Base-by-base conservation (phyloP, 2,113 vertebrate species). In the Tupaia chinensis region DNA sequence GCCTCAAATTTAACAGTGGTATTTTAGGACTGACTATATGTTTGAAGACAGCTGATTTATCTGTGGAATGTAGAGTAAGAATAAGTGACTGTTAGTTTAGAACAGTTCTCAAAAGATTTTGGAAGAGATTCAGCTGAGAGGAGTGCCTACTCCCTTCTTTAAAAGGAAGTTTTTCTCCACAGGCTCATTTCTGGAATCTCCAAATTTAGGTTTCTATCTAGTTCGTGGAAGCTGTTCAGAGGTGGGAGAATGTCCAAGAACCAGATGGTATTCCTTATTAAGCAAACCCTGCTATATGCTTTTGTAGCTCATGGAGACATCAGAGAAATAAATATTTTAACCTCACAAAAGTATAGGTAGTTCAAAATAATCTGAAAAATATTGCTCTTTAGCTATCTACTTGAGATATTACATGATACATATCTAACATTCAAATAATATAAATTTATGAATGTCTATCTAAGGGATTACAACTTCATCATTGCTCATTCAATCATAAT, bases 321-420 rank as follows among this genome's bases (percentile, higher is more conserved):
- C 25, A 58, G 56, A 53, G 29, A 91, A 91, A 65, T 53, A 84
- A 84, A 66, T 23, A 61, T 6, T 77, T 80, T 44, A 65, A 76
- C 54, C n/a, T 56, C 34, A 70, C 93, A 80, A 27, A 89, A 19
- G 76, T 85, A 70, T 70, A 53, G 76, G 25, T 54, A 56, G 4
- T 78, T 15, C 66, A 88, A 89, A 76, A 72, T 70, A 66, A 74
- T 60, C 89, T 87, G 1, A 44, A 96, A 87, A 91, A 54, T 54
- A 54, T 56, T 66, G 16, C 22, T 77, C 1, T 85, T 44, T 44
- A 44, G 44, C 44, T 44, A 44, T 54, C 27, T 84, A 65, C 8
- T 87, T 65, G 60, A 79, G 61, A 8, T 25, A 44, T 44, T 44
- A 44, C 44, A 44, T 44, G 44, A 44, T 44, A 44, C 44, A 44